phyloP scores from a whole-genome alignment of 2,113 vertebrate genomes.

The Hemicordylus capensis region DNA sequence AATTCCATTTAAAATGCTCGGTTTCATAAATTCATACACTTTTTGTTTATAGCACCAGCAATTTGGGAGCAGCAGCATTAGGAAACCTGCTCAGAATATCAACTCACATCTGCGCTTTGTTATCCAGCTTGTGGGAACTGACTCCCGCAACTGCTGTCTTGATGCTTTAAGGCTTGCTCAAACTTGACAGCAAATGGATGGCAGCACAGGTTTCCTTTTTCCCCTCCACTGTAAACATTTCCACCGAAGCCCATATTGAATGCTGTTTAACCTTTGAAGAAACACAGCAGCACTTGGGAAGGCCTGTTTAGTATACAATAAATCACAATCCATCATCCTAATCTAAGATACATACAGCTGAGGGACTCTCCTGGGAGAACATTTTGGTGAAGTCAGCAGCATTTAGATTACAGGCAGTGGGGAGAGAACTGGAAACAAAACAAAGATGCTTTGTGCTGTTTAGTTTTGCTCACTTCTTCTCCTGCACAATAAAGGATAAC shows the following conservation, averaged over 20 bases:
- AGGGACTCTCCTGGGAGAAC: constrained; percentile 35
- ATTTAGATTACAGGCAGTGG: constrained; percentile 46
- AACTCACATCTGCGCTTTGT: constrained; percentile 21
- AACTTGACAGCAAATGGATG: constrained; percentile 69
- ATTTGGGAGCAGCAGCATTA: not conserved
- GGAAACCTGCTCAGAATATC: not conserved
- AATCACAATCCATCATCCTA: constrained; percentile 75
- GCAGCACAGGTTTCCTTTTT: constrained; percentile 55
- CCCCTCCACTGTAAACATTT: constrained; percentile 66
- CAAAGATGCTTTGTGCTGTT: constrained; percentile 13
- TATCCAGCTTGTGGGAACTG: constrained; percentile 1
- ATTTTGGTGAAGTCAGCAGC: constrained; percentile 14
- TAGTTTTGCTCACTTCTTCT: not conserved
- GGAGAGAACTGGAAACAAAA: constrained; percentile 6
- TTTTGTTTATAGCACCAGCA: not conserved
- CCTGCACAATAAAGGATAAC: not conserved
- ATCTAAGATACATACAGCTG: constrained; percentile 51
- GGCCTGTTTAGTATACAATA: constrained; percentile 67
- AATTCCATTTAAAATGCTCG: constrained; percentile 16
- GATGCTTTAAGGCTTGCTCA: constrained; percentile 48
- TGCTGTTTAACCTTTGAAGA: constrained; percentile 77
- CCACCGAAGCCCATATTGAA: constrained; percentile 70
- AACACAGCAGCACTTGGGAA: constrained; percentile 61
- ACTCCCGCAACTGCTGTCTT: constrained; percentile 47
- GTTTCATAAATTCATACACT: not conserved